These are phyloP conservation scores for Pollenia labialis DNA, from an alignment of 2,888 invertebrate species.

Conservation along the genomic window DNA sequence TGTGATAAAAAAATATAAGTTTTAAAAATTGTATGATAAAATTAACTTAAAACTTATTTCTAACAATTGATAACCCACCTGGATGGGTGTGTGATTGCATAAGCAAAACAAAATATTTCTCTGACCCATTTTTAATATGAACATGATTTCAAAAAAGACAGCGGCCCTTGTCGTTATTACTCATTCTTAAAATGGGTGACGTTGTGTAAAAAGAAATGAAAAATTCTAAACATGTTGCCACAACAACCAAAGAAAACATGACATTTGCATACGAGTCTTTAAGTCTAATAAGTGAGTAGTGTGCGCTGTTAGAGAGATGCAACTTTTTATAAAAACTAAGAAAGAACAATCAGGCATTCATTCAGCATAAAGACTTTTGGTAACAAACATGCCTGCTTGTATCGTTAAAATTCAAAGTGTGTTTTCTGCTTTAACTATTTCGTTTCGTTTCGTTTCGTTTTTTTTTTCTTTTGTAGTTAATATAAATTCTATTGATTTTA, in stretches of 20 bases:
- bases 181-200: constrained; percentile 15
- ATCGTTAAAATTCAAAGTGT: constrained; percentile 54
- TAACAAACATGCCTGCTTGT: constrained; percentile 20
- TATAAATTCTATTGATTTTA: constrained; percentile 54
- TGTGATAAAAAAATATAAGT: constrained; percentile 4
- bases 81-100: constrained; percentile 53
- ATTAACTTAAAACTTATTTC: constrained; percentile 25
- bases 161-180: constrained; percentile 41
- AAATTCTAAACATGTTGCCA: constrained; percentile 68
- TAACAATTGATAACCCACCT: constrained; percentile 10
- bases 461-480: constrained; percentile 9
- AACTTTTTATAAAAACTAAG: constrained; percentile 10
- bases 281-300: constrained; percentile 37
- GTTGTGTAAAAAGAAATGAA: constrained; percentile 50
- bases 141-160: constrained; percentile 40
- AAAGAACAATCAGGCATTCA: constrained; percentile 30
- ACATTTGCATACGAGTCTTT: constrained; percentile 60
- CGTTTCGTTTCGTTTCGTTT: not conserved
- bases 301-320: not conserved
- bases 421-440: constrained; percentile 9
- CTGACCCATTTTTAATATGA: constrained; percentile 63
- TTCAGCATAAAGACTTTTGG: constrained; percentile 24
- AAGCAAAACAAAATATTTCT: constrained; percentile 15
- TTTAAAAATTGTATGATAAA: constrained; percentile 54
- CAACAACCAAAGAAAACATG: constrained; percentile 43